Percentiles rank a stretch among this genome's conserved stretches.
Conservation (phyloP, 2,797 vertebrate genomes). For the Pangasius mekongensis region DNA sequence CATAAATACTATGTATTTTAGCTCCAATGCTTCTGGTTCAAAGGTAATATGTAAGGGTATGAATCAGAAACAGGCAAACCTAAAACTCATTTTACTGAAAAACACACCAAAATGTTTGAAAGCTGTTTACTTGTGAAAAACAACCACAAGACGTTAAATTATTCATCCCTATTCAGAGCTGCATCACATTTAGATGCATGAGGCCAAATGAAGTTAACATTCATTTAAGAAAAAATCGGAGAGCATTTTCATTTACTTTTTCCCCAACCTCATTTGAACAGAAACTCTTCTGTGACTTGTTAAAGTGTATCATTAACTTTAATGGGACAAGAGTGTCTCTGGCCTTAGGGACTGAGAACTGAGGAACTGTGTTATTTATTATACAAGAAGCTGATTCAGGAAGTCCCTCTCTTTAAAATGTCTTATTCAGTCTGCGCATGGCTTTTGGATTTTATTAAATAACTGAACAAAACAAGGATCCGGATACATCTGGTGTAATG, state of each 20-base stretch:
- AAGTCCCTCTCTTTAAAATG: not conserved
- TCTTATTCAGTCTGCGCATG: not conserved
- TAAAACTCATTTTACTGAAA: not conserved
- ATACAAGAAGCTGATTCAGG: not conserved
- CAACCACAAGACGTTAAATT: not conserved
- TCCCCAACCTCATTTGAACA: not conserved
- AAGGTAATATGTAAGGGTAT: not conserved
- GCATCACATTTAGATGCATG: not conserved
- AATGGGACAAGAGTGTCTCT: not conserved
- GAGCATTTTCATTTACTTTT: not conserved
- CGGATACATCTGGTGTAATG: not conserved
- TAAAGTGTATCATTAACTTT: conserved; percentile 31
- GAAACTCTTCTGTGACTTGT: conserved; percentile 1
- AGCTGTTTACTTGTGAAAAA: not conserved
- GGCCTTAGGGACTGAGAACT: not conserved
- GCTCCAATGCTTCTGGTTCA: not conserved
- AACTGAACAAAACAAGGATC: not conserved
- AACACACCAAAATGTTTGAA: not conserved
- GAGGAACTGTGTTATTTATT: not conserved
- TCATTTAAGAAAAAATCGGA: not conserved
- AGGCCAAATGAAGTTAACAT: not conserved
- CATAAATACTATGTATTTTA: not conserved
- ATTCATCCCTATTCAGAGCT: no score
- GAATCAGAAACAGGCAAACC: not conserved
- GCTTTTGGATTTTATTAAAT: not conserved